Base-by-base conservation (phyloP, 1,140 invertebrate genomes). In the Delia radicum region DNA sequence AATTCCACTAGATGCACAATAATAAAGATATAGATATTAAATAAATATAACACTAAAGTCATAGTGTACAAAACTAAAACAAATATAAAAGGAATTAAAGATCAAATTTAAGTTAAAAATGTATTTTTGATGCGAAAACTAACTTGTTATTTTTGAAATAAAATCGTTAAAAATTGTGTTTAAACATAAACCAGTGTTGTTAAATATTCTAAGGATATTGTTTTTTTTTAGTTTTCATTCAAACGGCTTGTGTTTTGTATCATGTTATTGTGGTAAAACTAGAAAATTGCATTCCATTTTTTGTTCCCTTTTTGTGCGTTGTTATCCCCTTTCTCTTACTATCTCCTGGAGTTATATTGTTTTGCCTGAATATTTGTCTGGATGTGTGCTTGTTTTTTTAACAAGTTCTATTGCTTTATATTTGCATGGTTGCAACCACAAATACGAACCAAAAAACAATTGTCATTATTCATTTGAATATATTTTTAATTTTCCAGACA, bases 381-480 rank as follows among this genome's bases (percentile, higher is more conserved):
- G 48, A 21, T 21, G n/a, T 55, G 48, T 37, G 18, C 21, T 21
- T n/a, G 48, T 55, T 21, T 55, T 55, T 55, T n/a, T 18, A 55
- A 55, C 48, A 55, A 55, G 21, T 55, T 55, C 48, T 55, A 18
- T 55, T 55, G 48, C 48, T 55, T 55, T 55, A 55, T 55, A 42
- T 8, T 42, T 55, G 48, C 48, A 55, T 55, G 48, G 48, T 55
- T 55, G 48, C 18, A 55, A 55, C 48, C 48, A 55, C 48, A 55
- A 55, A 55, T 55, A 55, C 48, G n/a, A 55, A 21, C n/a, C 48
- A 18, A 21, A 21, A n/a, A 55, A 55, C 48, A 55, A 55, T 55
- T 55, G 48, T 55, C 48, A 55, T 48, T 48, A 55, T 55, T 55
- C 48, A 55, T 55, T 55, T 55, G 48, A 55, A 55, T 55, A 21